Evolutionary conservation across 2,113 vertebrate species (phyloP), one percentile per base, ranked within the genome.

Genomic region (Penelope pileata): DNA sequence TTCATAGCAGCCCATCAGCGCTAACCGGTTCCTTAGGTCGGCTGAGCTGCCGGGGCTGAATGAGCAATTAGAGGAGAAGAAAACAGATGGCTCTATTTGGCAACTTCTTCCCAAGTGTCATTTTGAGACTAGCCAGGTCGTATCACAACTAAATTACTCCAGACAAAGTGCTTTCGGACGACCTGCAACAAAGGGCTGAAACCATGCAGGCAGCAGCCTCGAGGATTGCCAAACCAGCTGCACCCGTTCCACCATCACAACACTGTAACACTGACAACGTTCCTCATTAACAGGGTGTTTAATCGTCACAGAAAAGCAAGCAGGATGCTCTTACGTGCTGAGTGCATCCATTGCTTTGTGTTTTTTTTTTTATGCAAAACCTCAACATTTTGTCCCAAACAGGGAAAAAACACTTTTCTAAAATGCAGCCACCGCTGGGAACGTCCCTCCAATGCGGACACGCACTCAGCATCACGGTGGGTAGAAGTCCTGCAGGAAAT

Each of bases 81-180:
- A 88, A 95, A 72, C 91, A 95, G 72, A 91, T 73, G 88, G 93
- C 82, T 88, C 48, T 29, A 6, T n/a, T 88, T 89, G 84, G 94
- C 90, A 90, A 59, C 83, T 72, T 68, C 75, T 66, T 42, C 60
- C 18, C 34, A 93, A 94, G 93, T 76, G 67, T 76, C 62, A 17
- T 43, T 83, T 73, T 83, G 93, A 90, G 75, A 75, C 43, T 40
- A 75, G 86, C 86, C 91, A 93, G 94, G 88, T 83, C 83, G 30
- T 10, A 77, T 36, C 83, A 88, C 53, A 56, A 30, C 58, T 48
- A 68, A 90, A 82, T 72, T 40, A 56, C 79, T 80, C 36, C 75
- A 69, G 53, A 80, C 54, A 26, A 62, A 93, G 64, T 45, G 73
- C 68, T 64, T 86, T 62, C 38, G 58, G 80, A 43, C 4, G 16